These are phyloP conservation scores for Cyrtodaria siliqua DNA, from an alignment of 2,888 invertebrate genomes.

Conservation along the genomic window DNA sequence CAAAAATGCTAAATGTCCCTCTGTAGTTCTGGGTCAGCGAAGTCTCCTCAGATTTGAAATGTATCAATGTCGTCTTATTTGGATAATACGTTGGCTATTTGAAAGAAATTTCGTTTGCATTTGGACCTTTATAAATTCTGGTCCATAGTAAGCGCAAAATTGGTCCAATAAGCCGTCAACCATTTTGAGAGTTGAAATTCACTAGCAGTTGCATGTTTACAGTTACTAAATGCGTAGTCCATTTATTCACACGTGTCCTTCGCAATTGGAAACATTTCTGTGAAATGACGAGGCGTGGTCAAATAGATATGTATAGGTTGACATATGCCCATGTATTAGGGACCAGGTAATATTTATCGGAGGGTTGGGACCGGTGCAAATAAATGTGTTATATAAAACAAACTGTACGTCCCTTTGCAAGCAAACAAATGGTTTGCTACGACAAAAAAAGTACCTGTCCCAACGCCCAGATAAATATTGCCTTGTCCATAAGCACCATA, in stretches of 20 bases:
- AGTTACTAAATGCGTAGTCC: slow-evolving; percentile 68
- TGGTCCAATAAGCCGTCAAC: slow-evolving; percentile 75
- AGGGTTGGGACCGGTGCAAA: no score
- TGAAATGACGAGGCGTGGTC: slow-evolving; percentile 30
- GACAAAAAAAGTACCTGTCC: no score
- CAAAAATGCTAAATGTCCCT: slow-evolving; percentile 71
- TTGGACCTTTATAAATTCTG: slow-evolving; percentile 63
- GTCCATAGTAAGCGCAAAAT: slow-evolving; percentile 78
- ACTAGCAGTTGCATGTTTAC: slow-evolving; percentile 57
- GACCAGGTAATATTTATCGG: no score
- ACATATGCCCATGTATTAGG: no score
- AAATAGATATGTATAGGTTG: not conserved
- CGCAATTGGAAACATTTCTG: slow-evolving; percentile 17
- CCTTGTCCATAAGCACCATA: no score
- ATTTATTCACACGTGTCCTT: slow-evolving; percentile 74
- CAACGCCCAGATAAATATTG: no score
- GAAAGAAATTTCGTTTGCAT: not conserved
- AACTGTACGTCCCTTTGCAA: no score
- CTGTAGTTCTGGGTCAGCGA: slow-evolving; percentile 48
- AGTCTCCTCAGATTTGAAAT: slow-evolving; percentile 62
- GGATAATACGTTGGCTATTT: slow-evolving; percentile 63
- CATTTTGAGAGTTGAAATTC: slow-evolving; percentile 60
- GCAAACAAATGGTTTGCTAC: no score
- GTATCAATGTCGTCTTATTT: slow-evolving; percentile 43
- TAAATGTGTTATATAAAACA: no score